These are phyloP conservation scores for Ceyx cyanopectus DNA, from an alignment of 2,113 vertebrate species.

Conservation along the genomic window DNA sequence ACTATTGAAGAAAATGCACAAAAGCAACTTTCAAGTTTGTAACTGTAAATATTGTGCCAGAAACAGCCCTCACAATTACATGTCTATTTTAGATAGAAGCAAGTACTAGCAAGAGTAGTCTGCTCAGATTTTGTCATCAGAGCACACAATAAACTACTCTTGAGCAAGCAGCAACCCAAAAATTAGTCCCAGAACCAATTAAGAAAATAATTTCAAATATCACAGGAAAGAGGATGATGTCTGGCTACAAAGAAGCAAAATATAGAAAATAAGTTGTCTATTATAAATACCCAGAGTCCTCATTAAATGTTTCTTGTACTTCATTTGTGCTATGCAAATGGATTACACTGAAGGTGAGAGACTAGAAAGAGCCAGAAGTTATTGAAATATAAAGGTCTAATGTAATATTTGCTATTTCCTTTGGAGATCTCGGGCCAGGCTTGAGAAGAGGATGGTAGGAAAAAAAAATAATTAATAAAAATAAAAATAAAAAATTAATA, in stretches of 20 bases:
- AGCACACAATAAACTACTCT: not conserved
- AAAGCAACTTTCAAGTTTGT: conserved; percentile 20
- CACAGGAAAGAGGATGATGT: not conserved
- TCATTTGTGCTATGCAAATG: not conserved
- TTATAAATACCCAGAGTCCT: not conserved
- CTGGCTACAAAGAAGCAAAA: not conserved
- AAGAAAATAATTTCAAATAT: not conserved
- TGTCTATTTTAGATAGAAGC: not conserved
- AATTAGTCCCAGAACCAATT: conserved; percentile 17
- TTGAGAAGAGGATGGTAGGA: not conserved
- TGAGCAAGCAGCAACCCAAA: not conserved
- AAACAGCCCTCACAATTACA: not conserved
- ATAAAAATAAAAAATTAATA: no score
- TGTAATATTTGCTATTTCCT: not conserved
- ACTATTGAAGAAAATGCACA: conserved; percentile 21
- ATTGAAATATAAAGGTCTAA: not conserved
- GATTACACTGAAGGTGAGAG: not conserved
- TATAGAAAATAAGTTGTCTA: not conserved
- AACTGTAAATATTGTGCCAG: conserved; percentile 54
- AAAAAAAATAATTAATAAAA: not conserved
- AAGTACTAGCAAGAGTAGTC: conserved; percentile 14
- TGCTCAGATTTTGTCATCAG: conserved; percentile 18
- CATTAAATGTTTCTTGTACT: not conserved
- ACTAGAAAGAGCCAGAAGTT: not conserved
- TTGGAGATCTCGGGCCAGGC: not conserved